Evolutionary conservation across 2,888 invertebrate genomes (phyloP).

Genomic region (Polia nebulosa): DNA sequence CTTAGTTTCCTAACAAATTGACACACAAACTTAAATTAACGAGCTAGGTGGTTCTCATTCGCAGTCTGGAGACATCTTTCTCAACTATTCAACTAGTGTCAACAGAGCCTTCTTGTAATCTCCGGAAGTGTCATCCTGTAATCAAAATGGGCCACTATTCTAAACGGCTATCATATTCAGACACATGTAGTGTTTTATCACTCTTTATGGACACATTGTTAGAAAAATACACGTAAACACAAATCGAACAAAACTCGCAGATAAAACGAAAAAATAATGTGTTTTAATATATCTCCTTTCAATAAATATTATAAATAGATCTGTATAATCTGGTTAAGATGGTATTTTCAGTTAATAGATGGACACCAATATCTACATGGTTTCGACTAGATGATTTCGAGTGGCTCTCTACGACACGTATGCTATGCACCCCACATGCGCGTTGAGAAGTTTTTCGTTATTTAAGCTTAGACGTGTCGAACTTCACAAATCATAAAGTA

Average conservation of each 20-base stretch:
- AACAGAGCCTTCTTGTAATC: constrained; percentile 98
- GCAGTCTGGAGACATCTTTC: constrained; percentile 73
- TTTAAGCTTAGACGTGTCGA: constrained; percentile 56
- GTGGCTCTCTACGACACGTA: constrained; percentile 33
- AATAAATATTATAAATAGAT: constrained; percentile 74
- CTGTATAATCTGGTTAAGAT: constrained; percentile 77
- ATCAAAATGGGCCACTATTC: constrained; percentile 85
- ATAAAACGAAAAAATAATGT: constrained; percentile 34
- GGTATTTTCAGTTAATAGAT: constrained; percentile 57
- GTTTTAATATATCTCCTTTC: constrained; percentile 37
- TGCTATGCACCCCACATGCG: constrained; percentile 58
- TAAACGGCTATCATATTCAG: constrained; percentile 71
- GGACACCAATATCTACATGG: constrained; percentile 31
- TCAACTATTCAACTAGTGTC: constrained; percentile 94
- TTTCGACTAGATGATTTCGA: constrained; percentile 45
- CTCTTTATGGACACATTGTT: constrained; percentile 58
- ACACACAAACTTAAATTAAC: constrained; percentile 82
- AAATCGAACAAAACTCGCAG: constrained; percentile 48
- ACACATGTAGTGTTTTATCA: constrained; percentile 55
- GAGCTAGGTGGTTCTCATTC: constrained; percentile 79
- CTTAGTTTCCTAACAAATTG: constrained; percentile 85
- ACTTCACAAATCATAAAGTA: constrained; percentile 56
- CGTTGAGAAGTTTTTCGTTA: constrained; percentile 44
- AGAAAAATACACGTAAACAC: constrained; percentile 59
- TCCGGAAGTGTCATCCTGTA: constrained; percentile 97